A percentile compares a stretch with the other conserved stretches of the same genome.
Evolutionary conservation across 2,797 vertebrate genomes (phyloP).

Genomic region (Knipowitschia caucasica): DNA sequence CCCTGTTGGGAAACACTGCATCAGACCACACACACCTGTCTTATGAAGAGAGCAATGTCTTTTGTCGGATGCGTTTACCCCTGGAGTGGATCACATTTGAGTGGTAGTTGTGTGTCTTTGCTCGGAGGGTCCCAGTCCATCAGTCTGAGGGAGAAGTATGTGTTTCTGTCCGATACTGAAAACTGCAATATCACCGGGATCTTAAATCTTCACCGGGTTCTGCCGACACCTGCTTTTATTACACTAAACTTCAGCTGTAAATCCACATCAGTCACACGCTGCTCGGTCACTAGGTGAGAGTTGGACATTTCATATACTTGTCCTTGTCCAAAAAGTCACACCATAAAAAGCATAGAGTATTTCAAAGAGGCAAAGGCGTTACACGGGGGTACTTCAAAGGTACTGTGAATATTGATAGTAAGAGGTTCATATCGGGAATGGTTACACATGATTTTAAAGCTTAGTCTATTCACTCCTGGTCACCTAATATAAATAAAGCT

Average conservation of each 20-base stretch:
- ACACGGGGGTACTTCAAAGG: too few species aligned
- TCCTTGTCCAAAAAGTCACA: background rate
- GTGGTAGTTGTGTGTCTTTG: background rate
- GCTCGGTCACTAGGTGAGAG: constrained; percentile 10
- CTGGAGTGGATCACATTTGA: background rate
- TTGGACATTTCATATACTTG: background rate
- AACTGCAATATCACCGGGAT: constrained; percentile 16
- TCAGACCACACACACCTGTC: background rate
- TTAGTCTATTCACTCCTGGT: too few species aligned
- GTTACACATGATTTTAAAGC: too few species aligned
- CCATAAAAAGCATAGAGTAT: too few species aligned
- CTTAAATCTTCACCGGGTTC: constrained; percentile 34
- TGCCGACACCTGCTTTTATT: constrained; percentile 30
- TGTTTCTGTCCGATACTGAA: constrained; percentile 14
- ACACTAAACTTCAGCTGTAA: constrained; percentile 37
- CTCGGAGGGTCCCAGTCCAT: constrained; percentile 7
- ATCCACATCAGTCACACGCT: constrained; percentile 24
- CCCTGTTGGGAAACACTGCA: too few species aligned
- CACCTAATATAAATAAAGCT: too few species aligned
- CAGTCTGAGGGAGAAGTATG: constrained; percentile 8
- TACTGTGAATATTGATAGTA: too few species aligned
- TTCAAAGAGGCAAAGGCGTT: too few species aligned
- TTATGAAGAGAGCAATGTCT: too few species aligned
- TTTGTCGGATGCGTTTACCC: background rate
- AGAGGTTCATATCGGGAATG: too few species aligned